Base-by-base conservation (phyloP, 2,113 vertebrate species). In the Pavo muticus region DNA sequence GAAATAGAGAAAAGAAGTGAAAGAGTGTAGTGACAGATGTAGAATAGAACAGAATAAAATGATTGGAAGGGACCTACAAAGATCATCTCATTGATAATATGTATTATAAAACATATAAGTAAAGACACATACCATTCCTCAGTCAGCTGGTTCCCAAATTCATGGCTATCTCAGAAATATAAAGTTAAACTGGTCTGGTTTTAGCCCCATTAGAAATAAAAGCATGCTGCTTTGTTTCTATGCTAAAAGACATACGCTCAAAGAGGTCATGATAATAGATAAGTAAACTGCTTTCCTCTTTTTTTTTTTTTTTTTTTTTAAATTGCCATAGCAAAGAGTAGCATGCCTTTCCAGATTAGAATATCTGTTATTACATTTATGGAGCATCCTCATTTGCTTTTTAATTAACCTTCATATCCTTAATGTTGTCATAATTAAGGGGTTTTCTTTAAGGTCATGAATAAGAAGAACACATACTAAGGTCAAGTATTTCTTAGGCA, bases 401-500 rank as follows among this genome's bases (percentile, higher is more conserved):
- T 88, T 86, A 92, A 91, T 95, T 96, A 94, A 96, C 82, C 71
- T 80, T 37, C 8, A 11, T 84, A 92, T n/a, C 35, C 69, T 70
- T 91, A 80, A 71, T 81, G 44, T 67, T 90, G 52, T 72, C 47
- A 84, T 90, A 88, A 80, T 93, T 86, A 74, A 71, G 75, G 52
- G 72, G 17, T 75, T 65, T 65, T 78, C 37, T 93, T 90, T 50
- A 95, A 60, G 40, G 70, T 83, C 79, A 74, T 44, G 47, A 64
- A 64, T 80, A 69, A 83, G 60, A 32, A 83, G 70, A 3, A 5
- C 50, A 42, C 64, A 39, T 68, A 20, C 68, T 87, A 37, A 1
- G 7, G 50, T 86, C 82, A 89, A n/a, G 25, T 64, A 29, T 16
- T 64, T 64, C 16, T 29, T 29, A 40, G 61, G 39, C 39, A 64